Conservation (phyloP, 2,797 vertebrate species). For the Anniella stebbinsi region DNA sequence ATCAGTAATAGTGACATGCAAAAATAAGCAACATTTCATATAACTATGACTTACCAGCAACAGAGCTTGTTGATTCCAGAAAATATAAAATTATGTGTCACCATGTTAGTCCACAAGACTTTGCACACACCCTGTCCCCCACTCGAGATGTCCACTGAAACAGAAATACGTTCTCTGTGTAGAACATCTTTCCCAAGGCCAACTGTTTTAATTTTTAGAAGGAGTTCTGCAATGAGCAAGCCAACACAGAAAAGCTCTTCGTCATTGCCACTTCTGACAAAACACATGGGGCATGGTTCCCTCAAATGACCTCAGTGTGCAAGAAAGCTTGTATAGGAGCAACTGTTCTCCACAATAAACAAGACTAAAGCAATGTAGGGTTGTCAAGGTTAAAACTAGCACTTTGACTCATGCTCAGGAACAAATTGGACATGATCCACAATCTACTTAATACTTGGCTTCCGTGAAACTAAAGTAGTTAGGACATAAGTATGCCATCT, state of each 20-base stretch:
- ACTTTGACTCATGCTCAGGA: not conserved
- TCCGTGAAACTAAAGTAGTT: not conserved
- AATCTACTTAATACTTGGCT: not conserved
- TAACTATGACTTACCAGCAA: not conserved
- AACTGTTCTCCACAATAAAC: not conserved
- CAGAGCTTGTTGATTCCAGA: not conserved
- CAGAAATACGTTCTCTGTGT: not conserved
- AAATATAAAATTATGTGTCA: not conserved
- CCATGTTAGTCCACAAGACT: not conserved
- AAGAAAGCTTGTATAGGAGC: no score
- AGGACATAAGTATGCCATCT: not conserved
- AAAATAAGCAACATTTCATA: not conserved
- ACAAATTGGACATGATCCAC: not conserved
- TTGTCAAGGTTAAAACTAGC: not conserved
- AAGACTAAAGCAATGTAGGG: not conserved
- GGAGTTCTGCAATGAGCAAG: not conserved
- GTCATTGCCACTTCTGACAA: not conserved
- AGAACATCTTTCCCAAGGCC: no score
- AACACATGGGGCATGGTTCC: not conserved
- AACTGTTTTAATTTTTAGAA: not conserved
- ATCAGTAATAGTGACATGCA: not conserved
- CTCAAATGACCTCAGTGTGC: no score
- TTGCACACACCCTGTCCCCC: not conserved
- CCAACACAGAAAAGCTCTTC: not conserved
- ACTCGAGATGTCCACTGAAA: not conserved